phyloP scores from a whole-genome alignment of 2,113 vertebrate species.

The Clarias batrachus region DNA sequence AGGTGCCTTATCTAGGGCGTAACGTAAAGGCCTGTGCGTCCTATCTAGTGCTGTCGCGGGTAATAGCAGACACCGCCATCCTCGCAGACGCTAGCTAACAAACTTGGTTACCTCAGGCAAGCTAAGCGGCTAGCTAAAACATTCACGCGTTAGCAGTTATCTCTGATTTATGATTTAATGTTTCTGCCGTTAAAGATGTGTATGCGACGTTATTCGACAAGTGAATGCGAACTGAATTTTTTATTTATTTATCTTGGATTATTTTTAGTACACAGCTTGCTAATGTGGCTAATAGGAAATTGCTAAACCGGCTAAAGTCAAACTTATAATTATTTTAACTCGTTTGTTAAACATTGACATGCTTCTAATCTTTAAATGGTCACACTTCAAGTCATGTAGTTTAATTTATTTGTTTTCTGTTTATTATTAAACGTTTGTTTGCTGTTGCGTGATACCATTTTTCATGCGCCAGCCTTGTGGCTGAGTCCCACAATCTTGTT shows the following conservation, averaged over 20 bases:
- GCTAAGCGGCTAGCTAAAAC: neutral
- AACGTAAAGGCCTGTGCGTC: neutral
- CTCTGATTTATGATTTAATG: neutral
- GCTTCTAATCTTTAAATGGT: neutral
- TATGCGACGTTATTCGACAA: neutral
- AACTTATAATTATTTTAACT: neutral
- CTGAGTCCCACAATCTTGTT: neutral
- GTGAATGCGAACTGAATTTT: neutral
- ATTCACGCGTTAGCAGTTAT: neutral
- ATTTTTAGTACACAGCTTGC: neutral
- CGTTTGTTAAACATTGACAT: neutral
- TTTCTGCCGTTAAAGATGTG: neutral
- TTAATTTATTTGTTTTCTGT: no score
- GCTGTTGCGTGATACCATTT: neutral
- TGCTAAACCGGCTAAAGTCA: neutral
- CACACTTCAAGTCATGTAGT: neutral
- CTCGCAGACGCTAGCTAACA: neutral
- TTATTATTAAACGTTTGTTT: neutral
- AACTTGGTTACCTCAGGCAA: neutral
- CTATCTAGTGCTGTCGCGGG: neutral
- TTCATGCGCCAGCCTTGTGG: neutral
- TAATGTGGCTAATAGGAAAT: neutral
- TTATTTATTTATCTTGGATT: neutral
- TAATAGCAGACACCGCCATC: neutral
- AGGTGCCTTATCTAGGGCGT: neutral